Conservation (phyloP, 2,113 vertebrate genomes). For the Cryptotis parvus region DNA sequence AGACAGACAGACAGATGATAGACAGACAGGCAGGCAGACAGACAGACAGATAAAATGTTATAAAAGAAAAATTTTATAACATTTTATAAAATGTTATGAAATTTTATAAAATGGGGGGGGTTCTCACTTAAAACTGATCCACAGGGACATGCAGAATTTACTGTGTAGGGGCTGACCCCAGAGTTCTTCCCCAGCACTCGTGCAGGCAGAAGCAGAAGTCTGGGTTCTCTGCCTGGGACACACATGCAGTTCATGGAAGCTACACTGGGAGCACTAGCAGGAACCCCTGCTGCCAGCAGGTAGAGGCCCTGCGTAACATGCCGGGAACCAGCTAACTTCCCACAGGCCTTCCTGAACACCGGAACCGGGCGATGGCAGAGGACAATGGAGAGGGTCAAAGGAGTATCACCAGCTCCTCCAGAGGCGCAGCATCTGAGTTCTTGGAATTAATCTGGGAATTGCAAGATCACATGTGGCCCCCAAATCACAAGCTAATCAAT, state of each 20-base stretch:
- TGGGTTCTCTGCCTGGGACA: not conserved
- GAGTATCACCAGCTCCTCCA: not conserved
- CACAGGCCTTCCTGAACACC: not conserved
- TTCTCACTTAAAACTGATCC: not conserved
- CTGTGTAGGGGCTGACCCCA: not conserved
- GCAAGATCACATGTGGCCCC: not conserved
- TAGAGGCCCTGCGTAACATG: not conserved
- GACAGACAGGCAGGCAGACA: too few relatives aligned
- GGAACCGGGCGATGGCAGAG: not conserved
- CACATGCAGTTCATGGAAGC: not conserved
- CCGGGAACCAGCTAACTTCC: not conserved
- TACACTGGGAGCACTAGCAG: not conserved
- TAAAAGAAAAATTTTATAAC: too few relatives aligned
- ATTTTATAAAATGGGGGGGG: too few relatives aligned
- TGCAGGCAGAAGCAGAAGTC: not conserved
- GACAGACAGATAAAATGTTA: too few relatives aligned
- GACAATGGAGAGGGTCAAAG: not conserved
- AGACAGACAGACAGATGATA: too few relatives aligned
- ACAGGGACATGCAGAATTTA: not conserved
- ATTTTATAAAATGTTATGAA: too few relatives aligned
- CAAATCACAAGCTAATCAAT: slow-evolving; percentile 14
- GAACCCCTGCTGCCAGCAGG: not conserved
- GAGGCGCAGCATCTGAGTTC: not conserved
- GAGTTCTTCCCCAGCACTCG: not conserved
- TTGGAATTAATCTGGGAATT: not conserved